Evolutionary conservation across 2,113 vertebrate species (phyloP).

Genomic region (Cyprinus carpio): DNA sequence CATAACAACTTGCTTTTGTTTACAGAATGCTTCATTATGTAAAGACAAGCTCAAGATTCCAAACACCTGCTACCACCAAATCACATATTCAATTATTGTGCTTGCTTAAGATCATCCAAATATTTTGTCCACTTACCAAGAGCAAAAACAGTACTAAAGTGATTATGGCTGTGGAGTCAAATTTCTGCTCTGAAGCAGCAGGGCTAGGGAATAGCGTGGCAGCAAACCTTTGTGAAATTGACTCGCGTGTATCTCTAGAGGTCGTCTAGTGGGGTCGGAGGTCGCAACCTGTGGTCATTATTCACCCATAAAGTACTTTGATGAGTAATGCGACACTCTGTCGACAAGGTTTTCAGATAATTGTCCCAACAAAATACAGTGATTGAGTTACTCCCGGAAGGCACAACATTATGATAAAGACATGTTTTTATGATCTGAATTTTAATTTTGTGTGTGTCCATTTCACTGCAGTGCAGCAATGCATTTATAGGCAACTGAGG

Average conservation of each 20-base stretch:
- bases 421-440: constrained; percentile 2
- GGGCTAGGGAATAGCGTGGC: constrained; percentile 60
- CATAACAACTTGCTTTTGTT: constrained; percentile 84
- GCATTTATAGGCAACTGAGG: background rate
- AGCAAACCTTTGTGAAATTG: constrained; percentile 69
- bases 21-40: constrained; percentile 85
- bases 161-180: constrained; percentile 79
- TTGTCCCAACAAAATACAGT: constrained; percentile 71
- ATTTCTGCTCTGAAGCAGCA: constrained; percentile 69
- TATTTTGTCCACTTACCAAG: constrained; percentile 88
- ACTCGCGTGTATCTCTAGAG: constrained; percentile 72
- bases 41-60: constrained; percentile 76
- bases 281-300: constrained; percentile 78
- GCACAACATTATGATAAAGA: constrained; percentile 58
- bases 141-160: constrained; percentile 84
- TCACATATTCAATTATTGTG: constrained; percentile 81
- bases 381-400: constrained; percentile 72
- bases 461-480: background rate
- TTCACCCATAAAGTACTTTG: constrained; percentile 76
- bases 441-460: background rate
- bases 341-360: constrained; percentile 75
- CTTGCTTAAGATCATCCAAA: constrained; percentile 84
- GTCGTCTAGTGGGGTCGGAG: constrained; percentile 79
- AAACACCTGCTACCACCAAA: constrained; percentile 78
- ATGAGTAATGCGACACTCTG: constrained; percentile 83